Evolutionary conservation across 2,797 vertebrate genomes (phyloP), one percentile per base, ranked within the genome.

Genomic region (Vespertilio murinus): DNA sequence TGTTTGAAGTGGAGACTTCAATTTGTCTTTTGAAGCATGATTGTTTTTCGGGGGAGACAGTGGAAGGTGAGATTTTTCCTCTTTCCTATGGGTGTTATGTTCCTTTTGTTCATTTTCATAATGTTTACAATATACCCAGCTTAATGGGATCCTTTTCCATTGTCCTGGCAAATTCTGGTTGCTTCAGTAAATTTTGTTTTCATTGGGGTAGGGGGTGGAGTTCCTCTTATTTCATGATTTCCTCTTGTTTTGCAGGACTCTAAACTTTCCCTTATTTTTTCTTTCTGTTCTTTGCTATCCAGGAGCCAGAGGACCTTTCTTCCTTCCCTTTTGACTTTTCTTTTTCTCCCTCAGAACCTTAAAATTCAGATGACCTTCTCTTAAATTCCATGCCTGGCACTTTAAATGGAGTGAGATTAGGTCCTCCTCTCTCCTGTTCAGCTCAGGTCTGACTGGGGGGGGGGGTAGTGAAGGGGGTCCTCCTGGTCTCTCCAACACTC

Each of bases 171-270:
- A 83, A 79, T 14, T 35, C 11, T 23, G 23, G 11, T 42, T 1
- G 7, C 5, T 23, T 30, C 22, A 12, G 5, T 8, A 33, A 65
- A 11, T 25, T 28, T 75, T 42, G 3, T 33, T 5, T 81, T 64
- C 14, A 3, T 0, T 1, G 1, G 18, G 35, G 49, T 1, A 17
- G 49, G 14, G 17, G 35, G 33, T 1, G 8, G 4, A n/a, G 45
- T 11, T 22, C 14, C 18, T 40, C 45, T 64, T 56, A 8, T 49
- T 18, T 23, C 33, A 23, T 79, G 52, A 42, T 65, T 74, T 4
- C 59, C 64, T 40, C 81, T 8, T 9, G 5, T 52, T 89, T 75
- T 38, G 8, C 17, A 38, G 45, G 10, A n/a, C 35, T 70, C 28
- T 35, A 8, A 49, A 17, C 40, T 54, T 64, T 17, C 7, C 33